Evolutionary conservation across 2,888 invertebrate species (phyloP), one percentile per base, ranked within the genome.

Genomic region (Griposia aprilina): DNA sequence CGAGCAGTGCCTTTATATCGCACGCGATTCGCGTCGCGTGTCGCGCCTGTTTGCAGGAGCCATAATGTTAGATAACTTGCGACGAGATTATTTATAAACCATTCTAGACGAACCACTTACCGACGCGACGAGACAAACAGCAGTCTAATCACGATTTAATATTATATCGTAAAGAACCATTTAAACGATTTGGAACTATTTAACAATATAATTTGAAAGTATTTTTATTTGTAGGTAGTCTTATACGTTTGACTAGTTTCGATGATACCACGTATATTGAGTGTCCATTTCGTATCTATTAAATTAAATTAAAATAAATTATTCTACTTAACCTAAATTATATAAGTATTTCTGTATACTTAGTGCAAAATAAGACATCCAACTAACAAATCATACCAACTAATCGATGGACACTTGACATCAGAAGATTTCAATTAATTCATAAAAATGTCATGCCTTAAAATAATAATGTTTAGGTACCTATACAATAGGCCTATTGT

Each of bases 401-500:
- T 74, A 65, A 85, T 66, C 82, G 83, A 84, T 83, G 82, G 81
- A 86, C 79, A 82, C 79, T 87, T 77, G 83, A 81, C 81, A 85
- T 74, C 74, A 74, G 81, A 80, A 84, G 69, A 62, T 78, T 77
- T 73, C 63, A 74, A 71, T 82, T 63, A 75, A 73, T 74, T 75
- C 76, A 82, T 84, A 87, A 87, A 85, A 88, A 90, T 91, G 91
- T 91, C 90, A 92, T 92, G 91, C 88, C 90, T 91, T 87, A 89
- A 93, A 92, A 90, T 88, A 90, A 92, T 90, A 90, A 90, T 88
- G 86, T 89, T 92, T 91, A 90, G 87, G 89, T 93, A 91, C 92
- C 92, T 93, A 92, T 92, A 90, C 88, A 89, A 94, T 94, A 94
- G 94, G 94, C 94, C 94, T 94, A 92, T 89, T 87, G 92, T 93